These are phyloP conservation scores for Sciurus vulgaris DNA, from an alignment of 2,797 vertebrate genomes.

Conservation along the genomic window DNA sequence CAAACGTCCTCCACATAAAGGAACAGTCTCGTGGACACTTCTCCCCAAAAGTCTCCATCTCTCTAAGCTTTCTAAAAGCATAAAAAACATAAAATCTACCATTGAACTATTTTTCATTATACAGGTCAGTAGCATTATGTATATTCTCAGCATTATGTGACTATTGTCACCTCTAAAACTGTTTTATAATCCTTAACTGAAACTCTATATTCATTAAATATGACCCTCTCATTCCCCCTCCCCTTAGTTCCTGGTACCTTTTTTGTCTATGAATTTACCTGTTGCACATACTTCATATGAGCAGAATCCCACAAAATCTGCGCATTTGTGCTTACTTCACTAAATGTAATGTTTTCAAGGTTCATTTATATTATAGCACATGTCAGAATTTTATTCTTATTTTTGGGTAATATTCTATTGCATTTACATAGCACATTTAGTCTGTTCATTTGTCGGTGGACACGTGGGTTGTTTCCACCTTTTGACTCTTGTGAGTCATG, in stretches of 20 bases:
- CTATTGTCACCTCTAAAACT: background rate
- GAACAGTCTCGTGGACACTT: background rate
- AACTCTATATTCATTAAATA: background rate
- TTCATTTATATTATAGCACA: background rate
- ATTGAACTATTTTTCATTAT: no score
- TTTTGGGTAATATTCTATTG: background rate
- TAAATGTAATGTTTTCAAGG: background rate
- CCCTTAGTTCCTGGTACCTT: background rate
- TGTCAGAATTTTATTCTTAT: background rate
- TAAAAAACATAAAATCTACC: background rate
- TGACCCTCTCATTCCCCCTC: no score
- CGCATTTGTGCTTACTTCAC: background rate
- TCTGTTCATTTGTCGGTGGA: background rate
- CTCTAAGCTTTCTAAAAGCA: background rate
- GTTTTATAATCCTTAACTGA: background rate
- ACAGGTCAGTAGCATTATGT: background rate
- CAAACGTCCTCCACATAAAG: background rate
- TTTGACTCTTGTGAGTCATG: background rate
- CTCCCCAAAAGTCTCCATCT: background rate
- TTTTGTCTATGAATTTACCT: background rate
- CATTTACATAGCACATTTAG: background rate
- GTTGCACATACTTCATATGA: background rate
- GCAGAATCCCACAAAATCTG: background rate
- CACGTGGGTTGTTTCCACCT: background rate
- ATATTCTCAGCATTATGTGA: background rate